A percentile compares a stretch with the other conserved stretches of the same genome.
Conservation (phyloP, 2,797 vertebrate genomes). For the Lagodon rhomboides region DNA sequence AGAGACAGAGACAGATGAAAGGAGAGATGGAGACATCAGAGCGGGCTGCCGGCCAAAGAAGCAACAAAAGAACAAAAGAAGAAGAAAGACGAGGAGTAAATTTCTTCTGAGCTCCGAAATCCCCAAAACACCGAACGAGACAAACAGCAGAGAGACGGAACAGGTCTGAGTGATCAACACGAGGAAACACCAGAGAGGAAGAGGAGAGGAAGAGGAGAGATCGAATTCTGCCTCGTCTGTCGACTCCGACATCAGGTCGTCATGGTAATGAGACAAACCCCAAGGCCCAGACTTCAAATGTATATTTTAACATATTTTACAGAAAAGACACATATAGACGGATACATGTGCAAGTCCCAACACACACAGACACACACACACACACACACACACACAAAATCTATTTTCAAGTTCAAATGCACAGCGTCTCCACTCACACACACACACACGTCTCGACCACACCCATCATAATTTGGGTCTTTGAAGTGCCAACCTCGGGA, state of each 20-base stretch:
- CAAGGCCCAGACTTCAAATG: constrained; percentile 64
- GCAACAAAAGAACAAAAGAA: constrained; percentile 8
- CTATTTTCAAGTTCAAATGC: constrained; percentile 11
- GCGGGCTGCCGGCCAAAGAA: neutral
- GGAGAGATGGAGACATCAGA: constrained; percentile 8
- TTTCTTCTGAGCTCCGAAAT: neutral
- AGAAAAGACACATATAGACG: neutral
- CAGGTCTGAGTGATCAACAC: neutral
- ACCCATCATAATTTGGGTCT: constrained; percentile 50
- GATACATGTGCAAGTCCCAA: constrained; percentile 10
- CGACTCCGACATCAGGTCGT: constrained; percentile 12
- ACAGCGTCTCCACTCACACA: neutral
- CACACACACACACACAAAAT: constrained; percentile 8
- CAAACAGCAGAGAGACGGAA: neutral
- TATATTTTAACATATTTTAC: constrained; percentile 78
- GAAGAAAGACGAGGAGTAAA: neutral
- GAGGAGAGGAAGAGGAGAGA: neutral
- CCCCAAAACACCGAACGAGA: neutral
- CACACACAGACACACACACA: constrained; percentile 24
- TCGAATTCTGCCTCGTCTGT: constrained; percentile 2
- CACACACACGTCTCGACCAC: constrained; percentile 23
- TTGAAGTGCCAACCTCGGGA: constrained; percentile 46
- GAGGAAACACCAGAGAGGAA: neutral
- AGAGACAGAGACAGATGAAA: constrained; percentile 15
- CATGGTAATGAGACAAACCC: constrained; percentile 38